Evolutionary conservation across 2,888 invertebrate species (phyloP).

Genomic region (Mythimna loreyi): DNA sequence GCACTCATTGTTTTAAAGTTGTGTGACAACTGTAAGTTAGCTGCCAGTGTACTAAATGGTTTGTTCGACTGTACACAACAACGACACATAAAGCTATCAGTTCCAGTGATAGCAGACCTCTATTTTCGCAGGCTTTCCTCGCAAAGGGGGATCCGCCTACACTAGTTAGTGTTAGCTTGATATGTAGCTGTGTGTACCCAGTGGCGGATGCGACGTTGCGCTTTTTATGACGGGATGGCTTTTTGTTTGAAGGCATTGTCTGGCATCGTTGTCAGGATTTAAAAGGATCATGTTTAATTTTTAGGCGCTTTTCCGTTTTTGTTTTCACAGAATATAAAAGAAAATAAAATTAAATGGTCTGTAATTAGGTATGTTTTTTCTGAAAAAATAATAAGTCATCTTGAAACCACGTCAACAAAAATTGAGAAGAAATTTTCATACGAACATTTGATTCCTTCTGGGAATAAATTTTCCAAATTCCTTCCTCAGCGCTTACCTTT

Average conservation of each 20-base stretch:
- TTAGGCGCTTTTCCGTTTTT: background rate
- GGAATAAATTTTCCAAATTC: no score
- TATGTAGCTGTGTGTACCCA: background rate
- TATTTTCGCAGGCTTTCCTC: no score
- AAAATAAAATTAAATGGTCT: no score
- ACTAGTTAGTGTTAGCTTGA: background rate
- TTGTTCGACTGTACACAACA: conserved; percentile 11
- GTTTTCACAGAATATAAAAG: no score
- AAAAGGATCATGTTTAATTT: conserved; percentile 4
- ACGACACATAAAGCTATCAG: background rate
- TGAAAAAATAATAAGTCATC: no score
- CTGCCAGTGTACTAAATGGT: background rate
- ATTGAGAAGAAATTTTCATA: no score
- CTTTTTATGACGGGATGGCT: conserved; percentile 51
- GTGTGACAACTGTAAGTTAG: background rate
- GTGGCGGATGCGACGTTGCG: conserved; percentile 30
- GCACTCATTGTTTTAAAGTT: background rate
- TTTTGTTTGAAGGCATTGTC: conserved; percentile 31
- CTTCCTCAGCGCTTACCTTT: no score
- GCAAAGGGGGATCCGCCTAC: background rate
- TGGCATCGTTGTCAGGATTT: conserved; percentile 8
- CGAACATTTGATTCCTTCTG: no score
- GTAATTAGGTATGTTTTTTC: no score
- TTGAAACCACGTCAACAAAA: no score
- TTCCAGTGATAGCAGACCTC: background rate